These are phyloP conservation scores for Neodon shergylaensis DNA, from an alignment of 2,113 vertebrate genomes.

Conservation along the genomic window DNA sequence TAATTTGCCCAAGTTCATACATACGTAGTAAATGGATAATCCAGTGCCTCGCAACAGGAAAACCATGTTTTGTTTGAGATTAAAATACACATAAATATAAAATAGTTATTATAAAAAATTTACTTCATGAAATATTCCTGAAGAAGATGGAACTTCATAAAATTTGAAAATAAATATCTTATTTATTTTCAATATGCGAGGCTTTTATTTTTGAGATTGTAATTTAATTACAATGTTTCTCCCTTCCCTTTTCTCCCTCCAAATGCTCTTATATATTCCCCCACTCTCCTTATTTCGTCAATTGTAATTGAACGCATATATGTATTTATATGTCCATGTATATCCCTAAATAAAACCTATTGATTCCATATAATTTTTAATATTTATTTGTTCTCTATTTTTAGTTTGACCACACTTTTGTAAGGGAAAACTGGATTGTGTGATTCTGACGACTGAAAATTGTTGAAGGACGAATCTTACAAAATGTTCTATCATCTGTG, in stretches of 20 bases:
- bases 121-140: neutral
- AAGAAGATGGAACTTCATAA: neutral
- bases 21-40: neutral
- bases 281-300: neutral
- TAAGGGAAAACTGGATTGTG: neutral
- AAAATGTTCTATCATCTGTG: neutral
- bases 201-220: neutral
- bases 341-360: neutral
- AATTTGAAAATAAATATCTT: neutral
- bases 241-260: neutral
- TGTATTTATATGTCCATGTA: neutral
- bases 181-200: neutral
- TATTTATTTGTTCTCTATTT: neutral
- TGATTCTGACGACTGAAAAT: neutral
- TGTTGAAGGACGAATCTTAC: constrained; percentile 14
- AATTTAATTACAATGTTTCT: neutral
- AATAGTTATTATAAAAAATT: neutral
- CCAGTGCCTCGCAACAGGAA: too few species aligned
- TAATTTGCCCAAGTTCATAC: neutral
- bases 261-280: neutral
- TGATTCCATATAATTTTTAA: neutral
- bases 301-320: neutral
- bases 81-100: neutral
- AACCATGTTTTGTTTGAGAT: neutral
- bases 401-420: neutral